A percentile compares a stretch with the other conserved stretches of the same genome.
phyloP scores from a whole-genome alignment of 2,797 vertebrate genomes.

The Naso thynnoides region DNA sequence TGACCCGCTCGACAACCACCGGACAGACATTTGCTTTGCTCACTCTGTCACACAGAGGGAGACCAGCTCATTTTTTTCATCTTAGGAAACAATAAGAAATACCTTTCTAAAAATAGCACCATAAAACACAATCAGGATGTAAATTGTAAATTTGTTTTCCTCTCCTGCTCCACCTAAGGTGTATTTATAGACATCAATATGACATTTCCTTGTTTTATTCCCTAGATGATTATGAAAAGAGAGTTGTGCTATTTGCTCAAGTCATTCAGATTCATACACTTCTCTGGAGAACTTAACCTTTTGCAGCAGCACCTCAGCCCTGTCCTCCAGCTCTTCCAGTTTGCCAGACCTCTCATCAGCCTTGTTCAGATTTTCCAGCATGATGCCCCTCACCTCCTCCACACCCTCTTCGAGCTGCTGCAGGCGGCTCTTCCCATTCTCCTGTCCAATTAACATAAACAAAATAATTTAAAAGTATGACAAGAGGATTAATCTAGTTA shows the following conservation, averaged over 20 bases:
- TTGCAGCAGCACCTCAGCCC: slow-evolving; percentile 76
- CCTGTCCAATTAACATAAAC: slow-evolving; percentile 59
- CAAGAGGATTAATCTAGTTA: background rate
- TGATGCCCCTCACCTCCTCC: slow-evolving; percentile 84
- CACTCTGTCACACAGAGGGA: slow-evolving; percentile 66
- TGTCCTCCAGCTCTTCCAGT: slow-evolving; percentile 81
- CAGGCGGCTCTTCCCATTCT: slow-evolving; percentile 81
- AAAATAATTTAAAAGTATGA: background rate
- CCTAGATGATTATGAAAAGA: slow-evolving; percentile 27
- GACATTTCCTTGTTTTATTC: slow-evolving; percentile 68
- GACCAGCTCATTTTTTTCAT: slow-evolving; percentile 78
- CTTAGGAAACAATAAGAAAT: slow-evolving; percentile 84
- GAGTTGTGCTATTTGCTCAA: slow-evolving; percentile 10
- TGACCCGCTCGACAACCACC: slow-evolving; percentile 68
- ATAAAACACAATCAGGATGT: slow-evolving; percentile 86
- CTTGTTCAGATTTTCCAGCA: slow-evolving; percentile 85
- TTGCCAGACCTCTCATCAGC: slow-evolving; percentile 77
- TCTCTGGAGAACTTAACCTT: slow-evolving; percentile 68
- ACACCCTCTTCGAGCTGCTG: slow-evolving; percentile 78
- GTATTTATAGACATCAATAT: slow-evolving; percentile 82
- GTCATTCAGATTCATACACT: background rate
- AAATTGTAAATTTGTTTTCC: slow-evolving; percentile 84
- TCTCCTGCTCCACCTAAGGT: slow-evolving; percentile 76
- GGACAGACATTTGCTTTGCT: slow-evolving; percentile 65
- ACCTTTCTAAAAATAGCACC: slow-evolving; percentile 85